Conservation (phyloP, 2,797 vertebrate species). For the Selene dorsalis region DNA sequence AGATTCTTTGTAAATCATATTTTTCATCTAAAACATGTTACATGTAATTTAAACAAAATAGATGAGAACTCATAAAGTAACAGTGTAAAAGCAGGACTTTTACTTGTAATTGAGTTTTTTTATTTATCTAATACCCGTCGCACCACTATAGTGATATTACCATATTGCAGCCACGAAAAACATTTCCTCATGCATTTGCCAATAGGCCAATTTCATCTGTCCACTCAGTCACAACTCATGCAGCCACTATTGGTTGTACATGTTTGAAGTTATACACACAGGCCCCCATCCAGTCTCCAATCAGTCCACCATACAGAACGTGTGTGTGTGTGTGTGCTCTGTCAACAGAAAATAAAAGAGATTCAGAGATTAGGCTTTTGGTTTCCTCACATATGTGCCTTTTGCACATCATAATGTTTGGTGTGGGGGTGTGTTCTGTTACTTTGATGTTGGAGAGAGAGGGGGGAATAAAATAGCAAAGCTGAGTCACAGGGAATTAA, state of each 20-base stretch:
- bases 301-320: neutral
- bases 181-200: neutral
- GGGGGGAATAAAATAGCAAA: conserved; percentile 43
- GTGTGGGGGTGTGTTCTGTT: conserved; percentile 48
- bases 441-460: conserved; percentile 63
- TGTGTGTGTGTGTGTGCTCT: conserved; percentile 14
- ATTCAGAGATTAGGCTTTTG: conserved; percentile 37
- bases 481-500: conserved; percentile 61
- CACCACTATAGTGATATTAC: neutral
- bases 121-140: neutral
- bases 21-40: neutral
- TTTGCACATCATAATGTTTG: conserved; percentile 30
- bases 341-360: conserved; percentile 34
- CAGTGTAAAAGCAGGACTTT: neutral
- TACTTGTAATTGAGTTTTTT: neutral
- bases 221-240: neutral
- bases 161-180: neutral
- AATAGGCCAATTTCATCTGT: conserved; percentile 1
- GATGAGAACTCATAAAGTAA: neutral
- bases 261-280: conserved; percentile 19
- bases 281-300: neutral
- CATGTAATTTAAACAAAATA: neutral
- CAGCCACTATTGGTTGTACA: neutral
- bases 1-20: neutral
- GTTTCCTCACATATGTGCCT: conserved; percentile 36